A percentile compares a stretch with the other conserved stretches of the same genome.
Evolutionary conservation across 1,140 invertebrate genomes (phyloP).

Genomic region (Anastatus disparis): DNA sequence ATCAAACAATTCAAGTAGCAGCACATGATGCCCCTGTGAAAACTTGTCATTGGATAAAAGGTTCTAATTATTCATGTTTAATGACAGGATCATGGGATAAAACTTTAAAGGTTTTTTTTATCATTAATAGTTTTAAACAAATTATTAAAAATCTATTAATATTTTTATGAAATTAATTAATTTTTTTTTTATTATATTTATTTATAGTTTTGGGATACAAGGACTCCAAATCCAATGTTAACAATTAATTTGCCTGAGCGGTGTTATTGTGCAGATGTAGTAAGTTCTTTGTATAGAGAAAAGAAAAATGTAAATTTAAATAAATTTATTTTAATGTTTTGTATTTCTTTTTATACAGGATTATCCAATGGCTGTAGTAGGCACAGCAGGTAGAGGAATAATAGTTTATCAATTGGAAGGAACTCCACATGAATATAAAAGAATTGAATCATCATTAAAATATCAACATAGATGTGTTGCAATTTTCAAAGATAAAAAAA

Average conservation of each 20-base stretch:
- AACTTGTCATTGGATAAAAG: constrained; percentile 98
- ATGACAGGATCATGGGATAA: constrained; percentile 99
- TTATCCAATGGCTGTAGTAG: constrained; percentile 97
- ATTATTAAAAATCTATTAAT: not conserved
- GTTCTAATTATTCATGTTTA: constrained; percentile 92
- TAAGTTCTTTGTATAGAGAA: constrained; percentile 71
- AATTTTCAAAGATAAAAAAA: constrained; percentile 83
- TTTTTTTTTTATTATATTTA: constrained; percentile 15
- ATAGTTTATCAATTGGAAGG: constrained; percentile 96
- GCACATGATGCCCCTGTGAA: constrained; percentile 96
- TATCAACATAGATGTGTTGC: constrained; percentile 94
- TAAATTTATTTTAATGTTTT: not conserved
- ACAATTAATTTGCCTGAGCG: constrained; percentile 91
- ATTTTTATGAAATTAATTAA: constrained; percentile 13
- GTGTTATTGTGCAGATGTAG: constrained; percentile 97
- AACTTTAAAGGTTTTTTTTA: constrained; percentile 82
- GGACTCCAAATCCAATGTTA: constrained; percentile 88
- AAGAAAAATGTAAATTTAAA: constrained; percentile 3
- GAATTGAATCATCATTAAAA: constrained; percentile 94
- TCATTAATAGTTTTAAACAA: not conserved
- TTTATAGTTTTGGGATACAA: constrained; percentile 94
- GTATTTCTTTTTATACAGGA: constrained; percentile 66
- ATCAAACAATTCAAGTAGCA: constrained; percentile 94
- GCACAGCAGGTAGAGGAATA: constrained; percentile 89
- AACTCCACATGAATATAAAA: constrained; percentile 92